Evolutionary conservation across 2,113 vertebrate genomes (phyloP).

Genomic region (Strix aluco): DNA sequence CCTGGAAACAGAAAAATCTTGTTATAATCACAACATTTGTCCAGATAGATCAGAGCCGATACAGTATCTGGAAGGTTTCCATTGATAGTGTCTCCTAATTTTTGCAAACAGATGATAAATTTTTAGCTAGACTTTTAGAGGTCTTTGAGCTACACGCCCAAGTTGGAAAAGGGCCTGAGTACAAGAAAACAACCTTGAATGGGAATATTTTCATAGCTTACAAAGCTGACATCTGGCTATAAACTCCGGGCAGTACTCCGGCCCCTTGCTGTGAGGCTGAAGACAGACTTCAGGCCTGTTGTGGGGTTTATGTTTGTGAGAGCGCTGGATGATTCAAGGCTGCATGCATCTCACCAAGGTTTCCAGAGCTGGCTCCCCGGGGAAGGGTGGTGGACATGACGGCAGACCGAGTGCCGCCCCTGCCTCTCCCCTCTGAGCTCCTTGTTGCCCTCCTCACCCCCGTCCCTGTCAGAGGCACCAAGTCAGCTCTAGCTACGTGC

Average conservation of each 20-base stretch:
- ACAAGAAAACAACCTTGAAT: neutral
- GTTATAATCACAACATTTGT: neutral
- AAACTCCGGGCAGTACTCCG: neutral
- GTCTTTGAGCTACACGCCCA: neutral
- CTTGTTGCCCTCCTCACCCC: neutral
- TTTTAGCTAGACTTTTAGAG: neutral
- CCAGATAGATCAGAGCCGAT: neutral
- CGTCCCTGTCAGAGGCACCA: neutral
- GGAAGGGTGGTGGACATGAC: neutral
- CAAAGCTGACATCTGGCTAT: slow-evolving; percentile 6
- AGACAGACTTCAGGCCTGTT: neutral
- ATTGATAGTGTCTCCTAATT: neutral
- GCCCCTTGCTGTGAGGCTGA: slow-evolving; percentile 10
- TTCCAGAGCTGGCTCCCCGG: neutral
- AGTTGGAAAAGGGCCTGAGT: neutral
- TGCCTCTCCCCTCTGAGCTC: neutral
- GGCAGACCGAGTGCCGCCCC: rapidly evolving
- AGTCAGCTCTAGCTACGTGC: rapidly evolving
- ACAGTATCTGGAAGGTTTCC: neutral
- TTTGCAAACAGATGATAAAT: neutral
- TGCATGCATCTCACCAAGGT: neutral
- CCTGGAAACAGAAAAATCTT: neutral
- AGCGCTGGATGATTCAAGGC: neutral
- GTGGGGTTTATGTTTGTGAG: neutral
- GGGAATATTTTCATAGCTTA: slow-evolving; percentile 10